Evolutionary conservation across 1,140 invertebrate genomes (phyloP).

Genomic region (Drosophila tropicalis): DNA sequence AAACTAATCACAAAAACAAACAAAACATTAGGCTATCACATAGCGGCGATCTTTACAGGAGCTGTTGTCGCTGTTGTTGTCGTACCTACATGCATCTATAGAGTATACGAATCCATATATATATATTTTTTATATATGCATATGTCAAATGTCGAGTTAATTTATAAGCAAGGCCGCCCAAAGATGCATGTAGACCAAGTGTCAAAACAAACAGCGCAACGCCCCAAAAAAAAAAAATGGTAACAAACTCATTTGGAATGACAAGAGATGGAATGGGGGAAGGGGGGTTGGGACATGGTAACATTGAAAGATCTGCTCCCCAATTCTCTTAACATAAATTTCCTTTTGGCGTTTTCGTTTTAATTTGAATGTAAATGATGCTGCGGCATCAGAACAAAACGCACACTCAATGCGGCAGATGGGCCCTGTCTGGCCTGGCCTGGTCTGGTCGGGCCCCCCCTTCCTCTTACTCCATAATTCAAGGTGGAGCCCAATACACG

Average conservation of each 20-base stretch:
- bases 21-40: constrained; percentile 73
- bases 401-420: constrained; percentile 31
- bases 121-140: constrained; percentile 24
- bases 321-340: constrained; percentile 72
- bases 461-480: neutral
- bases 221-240: constrained; percentile 35
- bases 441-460: constrained; percentile 25
- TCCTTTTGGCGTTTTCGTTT: constrained; percentile 73
- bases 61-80: constrained; percentile 6
- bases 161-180: constrained; percentile 71
- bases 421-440: constrained; percentile 42
- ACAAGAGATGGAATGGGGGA: neutral
- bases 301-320: neutral
- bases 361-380: constrained; percentile 82
- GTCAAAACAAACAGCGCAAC: constrained; percentile 70
- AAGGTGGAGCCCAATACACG: constrained; percentile 23
- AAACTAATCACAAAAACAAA: constrained; percentile 77
- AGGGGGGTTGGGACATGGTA: neutral
- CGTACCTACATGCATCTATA: neutral
- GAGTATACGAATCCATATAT: neutral
- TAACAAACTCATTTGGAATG: constrained; percentile 52
- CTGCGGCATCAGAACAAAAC: constrained; percentile 30
- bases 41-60: constrained; percentile 59
- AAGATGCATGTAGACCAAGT: constrained; percentile 70
- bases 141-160: constrained; percentile 68